Conservation (phyloP, 1,140 invertebrate species). For the Hyles euphorbiae region DNA sequence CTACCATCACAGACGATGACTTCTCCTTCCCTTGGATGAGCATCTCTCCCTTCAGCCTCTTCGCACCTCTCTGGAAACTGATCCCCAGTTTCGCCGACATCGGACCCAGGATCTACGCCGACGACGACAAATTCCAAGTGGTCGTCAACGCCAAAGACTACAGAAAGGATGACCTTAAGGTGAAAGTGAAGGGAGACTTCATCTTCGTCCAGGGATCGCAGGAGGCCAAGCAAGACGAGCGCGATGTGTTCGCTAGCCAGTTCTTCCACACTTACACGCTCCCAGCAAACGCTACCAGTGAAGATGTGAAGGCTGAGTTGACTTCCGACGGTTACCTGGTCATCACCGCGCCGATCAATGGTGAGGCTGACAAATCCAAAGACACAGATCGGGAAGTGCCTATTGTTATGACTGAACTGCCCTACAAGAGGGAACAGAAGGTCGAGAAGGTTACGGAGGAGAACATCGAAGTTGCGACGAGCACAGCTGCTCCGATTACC, state of each 20-base stretch:
- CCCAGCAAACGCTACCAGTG: conserved; percentile 44
- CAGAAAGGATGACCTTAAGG: conserved; percentile 56
- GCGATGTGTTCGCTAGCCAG: conserved; percentile 57
- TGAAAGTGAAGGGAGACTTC: conserved; percentile 56
- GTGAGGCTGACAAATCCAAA: conserved; percentile 21
- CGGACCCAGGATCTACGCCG: conserved; percentile 49
- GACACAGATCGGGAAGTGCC: conserved; percentile 45
- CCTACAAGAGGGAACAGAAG: conserved; percentile 33
- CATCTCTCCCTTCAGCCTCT: conserved; percentile 53
- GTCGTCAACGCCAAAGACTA: conserved; percentile 62
- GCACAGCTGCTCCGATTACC: not conserved
- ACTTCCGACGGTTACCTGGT: conserved; percentile 45
- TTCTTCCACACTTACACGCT: conserved; percentile 66
- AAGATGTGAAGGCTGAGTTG: conserved; percentile 48
- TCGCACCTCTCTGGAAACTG: conserved; percentile 50
- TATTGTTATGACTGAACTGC: conserved; percentile 42
- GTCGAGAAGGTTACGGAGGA: conserved; percentile 21
- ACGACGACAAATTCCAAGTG: conserved; percentile 56
- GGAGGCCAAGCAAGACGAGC: conserved; percentile 54
- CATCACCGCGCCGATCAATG: conserved; percentile 40
- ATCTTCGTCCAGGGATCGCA: conserved; percentile 63
- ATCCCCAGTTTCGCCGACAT: conserved; percentile 60
- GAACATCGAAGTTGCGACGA: conserved; percentile 5
- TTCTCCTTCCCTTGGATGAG: conserved; percentile 54
- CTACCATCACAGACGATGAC: conserved; percentile 45